These are phyloP conservation scores for Talpa occidentalis DNA, from an alignment of 2,113 vertebrate genomes.

Conservation along the genomic window DNA sequence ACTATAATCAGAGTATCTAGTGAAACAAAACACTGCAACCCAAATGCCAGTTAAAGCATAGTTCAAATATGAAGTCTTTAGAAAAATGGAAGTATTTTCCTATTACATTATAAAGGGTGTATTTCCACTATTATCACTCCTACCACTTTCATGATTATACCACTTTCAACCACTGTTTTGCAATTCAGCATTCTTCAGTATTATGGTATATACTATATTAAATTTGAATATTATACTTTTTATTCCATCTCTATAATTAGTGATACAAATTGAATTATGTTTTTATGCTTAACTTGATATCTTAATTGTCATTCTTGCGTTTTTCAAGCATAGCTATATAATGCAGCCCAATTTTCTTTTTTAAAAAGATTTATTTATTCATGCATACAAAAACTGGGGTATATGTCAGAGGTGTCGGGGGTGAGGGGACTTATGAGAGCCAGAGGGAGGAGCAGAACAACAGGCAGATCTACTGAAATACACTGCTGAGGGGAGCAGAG, in stretches of 20 bases:
- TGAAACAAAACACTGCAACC: background rate
- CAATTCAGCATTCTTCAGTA: background rate
- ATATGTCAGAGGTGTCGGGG: too few species aligned
- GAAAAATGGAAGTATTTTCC: background rate
- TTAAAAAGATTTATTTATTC: too few species aligned
- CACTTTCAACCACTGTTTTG: background rate
- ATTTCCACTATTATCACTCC: background rate
- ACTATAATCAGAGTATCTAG: background rate
- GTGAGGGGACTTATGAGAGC: too few species aligned
- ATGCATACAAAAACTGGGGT: too few species aligned
- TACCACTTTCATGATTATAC: background rate
- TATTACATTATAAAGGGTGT: background rate
- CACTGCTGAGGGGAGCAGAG: too few species aligned
- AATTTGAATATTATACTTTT: background rate
- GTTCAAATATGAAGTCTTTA: background rate
- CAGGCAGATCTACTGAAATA: too few species aligned
- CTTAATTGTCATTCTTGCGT: background rate
- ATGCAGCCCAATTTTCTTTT: background rate
- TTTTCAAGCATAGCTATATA: background rate
- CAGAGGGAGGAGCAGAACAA: too few species aligned
- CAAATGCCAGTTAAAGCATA: rapidly evolving
- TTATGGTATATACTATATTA: background rate
- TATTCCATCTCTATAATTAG: background rate
- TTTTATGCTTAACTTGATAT: background rate
- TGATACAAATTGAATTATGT: background rate